Evolutionary conservation across 2,888 invertebrate species (phyloP).

Genomic region (Cotesia congregata): DNA sequence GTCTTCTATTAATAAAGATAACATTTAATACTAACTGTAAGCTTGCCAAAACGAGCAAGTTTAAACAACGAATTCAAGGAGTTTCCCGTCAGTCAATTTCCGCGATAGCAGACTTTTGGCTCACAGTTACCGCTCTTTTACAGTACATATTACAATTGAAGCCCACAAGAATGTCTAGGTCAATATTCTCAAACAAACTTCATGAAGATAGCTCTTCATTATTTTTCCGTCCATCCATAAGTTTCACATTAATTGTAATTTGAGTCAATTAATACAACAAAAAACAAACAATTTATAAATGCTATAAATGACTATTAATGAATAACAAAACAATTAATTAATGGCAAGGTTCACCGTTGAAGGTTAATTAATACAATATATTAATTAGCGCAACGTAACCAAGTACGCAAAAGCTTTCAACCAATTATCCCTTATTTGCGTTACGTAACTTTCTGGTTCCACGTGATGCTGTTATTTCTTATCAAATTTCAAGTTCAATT

Average conservation of each 20-base stretch:
- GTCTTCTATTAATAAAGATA: no score
- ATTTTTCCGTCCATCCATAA: not conserved
- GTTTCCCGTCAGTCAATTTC: not conserved
- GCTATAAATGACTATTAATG: not conserved
- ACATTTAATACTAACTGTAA: conserved; percentile 10
- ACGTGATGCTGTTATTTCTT: not conserved
- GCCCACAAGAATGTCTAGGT: conserved; percentile 29
- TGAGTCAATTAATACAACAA: no score
- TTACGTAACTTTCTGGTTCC: not conserved
- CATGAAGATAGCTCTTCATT: not conserved
- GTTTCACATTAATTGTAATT: not conserved
- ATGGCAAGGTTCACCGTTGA: not conserved
- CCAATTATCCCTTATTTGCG: not conserved
- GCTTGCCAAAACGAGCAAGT: conserved; percentile 21
- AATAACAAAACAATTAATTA: not conserved
- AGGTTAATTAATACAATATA: not conserved
- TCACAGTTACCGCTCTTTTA: not conserved
- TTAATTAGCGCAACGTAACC: not conserved
- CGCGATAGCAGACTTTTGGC: conserved; percentile 8
- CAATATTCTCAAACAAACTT: conserved; percentile 24
- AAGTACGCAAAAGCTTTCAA: not conserved
- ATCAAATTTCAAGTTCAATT: not conserved
- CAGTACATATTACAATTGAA: not conserved
- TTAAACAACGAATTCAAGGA: conserved; percentile 8
- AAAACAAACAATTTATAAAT: no score